Conservation (phyloP, 2,797 vertebrate genomes). For the Labroides dimidiatus region DNA sequence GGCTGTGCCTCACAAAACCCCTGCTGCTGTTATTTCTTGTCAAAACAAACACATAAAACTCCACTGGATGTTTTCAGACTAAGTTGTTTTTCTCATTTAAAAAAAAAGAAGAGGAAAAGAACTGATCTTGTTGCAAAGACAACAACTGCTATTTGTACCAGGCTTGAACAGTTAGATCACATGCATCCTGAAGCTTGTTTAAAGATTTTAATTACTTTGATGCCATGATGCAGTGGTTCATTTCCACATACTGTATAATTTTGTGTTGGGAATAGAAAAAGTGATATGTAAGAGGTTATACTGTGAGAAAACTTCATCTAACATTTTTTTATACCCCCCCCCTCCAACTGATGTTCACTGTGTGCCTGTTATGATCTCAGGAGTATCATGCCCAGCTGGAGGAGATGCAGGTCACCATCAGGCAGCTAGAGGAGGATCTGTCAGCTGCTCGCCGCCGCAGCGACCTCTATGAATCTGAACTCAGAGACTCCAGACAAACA, state of each 20-base stretch:
- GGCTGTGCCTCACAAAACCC: conserved; percentile 19
- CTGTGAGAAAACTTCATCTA: not conserved
- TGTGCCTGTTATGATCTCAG: conserved; percentile 68
- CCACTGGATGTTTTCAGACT: not conserved
- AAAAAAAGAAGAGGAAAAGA: not conserved
- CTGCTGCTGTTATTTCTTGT: conserved; percentile 17
- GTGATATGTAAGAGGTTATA: not conserved
- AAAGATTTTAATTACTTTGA: conserved; percentile 1
- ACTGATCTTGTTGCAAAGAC: conserved; percentile 1
- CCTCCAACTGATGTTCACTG: not conserved
- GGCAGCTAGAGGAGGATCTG: conserved; percentile 97
- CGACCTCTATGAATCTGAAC: conserved; percentile 95
- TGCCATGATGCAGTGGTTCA: conserved; percentile 1
- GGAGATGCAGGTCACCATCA: conserved; percentile 97
- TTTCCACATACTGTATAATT: not conserved
- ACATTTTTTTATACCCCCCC: not conserved
- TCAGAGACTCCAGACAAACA: conserved; percentile 93
- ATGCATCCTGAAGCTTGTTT: conserved; percentile 12
- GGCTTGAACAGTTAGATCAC: conserved; percentile 13
- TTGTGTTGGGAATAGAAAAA: not conserved
- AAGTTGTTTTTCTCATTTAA: not conserved
- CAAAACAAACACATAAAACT: not conserved
- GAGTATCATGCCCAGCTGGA: conserved; percentile 99
- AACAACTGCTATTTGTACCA: conserved; percentile 6
- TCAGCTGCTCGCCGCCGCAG: conserved; percentile 95